phyloP scores from a whole-genome alignment of 1,140 invertebrate genomes.

The Solenopsis fugax region DNA sequence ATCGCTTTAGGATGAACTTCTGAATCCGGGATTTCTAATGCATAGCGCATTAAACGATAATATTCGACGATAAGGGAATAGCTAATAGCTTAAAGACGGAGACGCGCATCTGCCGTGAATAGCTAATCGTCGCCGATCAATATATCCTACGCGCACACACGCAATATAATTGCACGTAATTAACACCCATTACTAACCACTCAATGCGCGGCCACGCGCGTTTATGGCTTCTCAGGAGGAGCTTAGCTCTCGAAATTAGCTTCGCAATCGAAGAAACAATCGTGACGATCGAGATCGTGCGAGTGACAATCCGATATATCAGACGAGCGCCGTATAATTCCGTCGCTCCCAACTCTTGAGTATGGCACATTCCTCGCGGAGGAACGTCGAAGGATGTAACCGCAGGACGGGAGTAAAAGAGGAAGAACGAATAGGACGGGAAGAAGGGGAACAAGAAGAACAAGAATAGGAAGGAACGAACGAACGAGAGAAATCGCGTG shows the following conservation, averaged over 20 bases:
- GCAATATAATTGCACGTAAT: conserved; percentile 62
- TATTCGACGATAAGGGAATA: conserved; percentile 49
- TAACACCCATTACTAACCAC: conserved; percentile 63
- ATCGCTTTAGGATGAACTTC: neutral
- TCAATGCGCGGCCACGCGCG: conserved; percentile 47
- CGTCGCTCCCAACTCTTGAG: neutral
- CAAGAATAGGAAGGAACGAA: conserved; percentile 29
- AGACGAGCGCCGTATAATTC: conserved; percentile 1
- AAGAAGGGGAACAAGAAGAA: conserved; percentile 37
- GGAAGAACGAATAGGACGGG: neutral
- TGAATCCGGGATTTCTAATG: neutral
- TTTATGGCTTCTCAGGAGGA: conserved; percentile 54
- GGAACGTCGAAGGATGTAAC: conserved; percentile 13
- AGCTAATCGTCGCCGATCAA: conserved; percentile 62
- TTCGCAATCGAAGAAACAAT: conserved; percentile 47
- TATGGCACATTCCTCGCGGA: conserved; percentile 39
- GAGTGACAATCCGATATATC: conserved; percentile 29
- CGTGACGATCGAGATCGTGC: conserved; percentile 33
- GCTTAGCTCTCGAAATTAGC: conserved; percentile 40
- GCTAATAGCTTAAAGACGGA: conserved; percentile 62
- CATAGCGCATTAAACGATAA: conserved; percentile 39
- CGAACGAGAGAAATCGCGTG: conserved; percentile 71
- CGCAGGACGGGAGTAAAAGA: conserved; percentile 28
- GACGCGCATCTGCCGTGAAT: conserved; percentile 50
- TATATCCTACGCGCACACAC: conserved; percentile 59